Evolutionary conservation across 2,888 invertebrate genomes (phyloP), one percentile per base, ranked within the genome.

Genomic region (Rhingia rostrata): DNA sequence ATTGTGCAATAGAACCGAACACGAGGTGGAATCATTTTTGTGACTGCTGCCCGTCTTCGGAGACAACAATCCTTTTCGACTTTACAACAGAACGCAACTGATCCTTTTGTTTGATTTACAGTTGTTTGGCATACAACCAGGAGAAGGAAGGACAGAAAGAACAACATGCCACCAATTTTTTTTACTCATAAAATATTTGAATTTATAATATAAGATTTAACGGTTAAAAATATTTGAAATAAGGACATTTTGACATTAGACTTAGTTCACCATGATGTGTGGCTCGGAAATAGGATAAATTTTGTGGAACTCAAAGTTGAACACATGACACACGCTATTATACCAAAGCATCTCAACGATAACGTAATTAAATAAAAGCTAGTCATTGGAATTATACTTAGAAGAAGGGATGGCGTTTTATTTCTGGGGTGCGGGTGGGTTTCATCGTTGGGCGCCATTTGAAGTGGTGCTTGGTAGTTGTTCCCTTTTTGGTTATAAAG

Each of bases 311-410:
- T 43, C 6, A 64, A 81, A 67, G 56, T 39, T 39, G 7, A 37
- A 14, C 39, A 64, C 14, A 66, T 56, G 12, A 14, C 61, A 64
- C 43, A 60, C 73, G 83, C 79, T 83, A 79, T 79, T 79, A 79
- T 79, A 79, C 73, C 83, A 83, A 83, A 79, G 56, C 79, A 78
- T 73, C 22, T 78, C 61, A 63, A 79, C 61, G 78, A 79, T 79
- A 39, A 74, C 67, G 56, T 51, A 51, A 77, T 64, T 51, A 63
- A 49, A 67, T 43, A 37, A 30, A 63, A 30, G 12, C 51, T 79
- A 83, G 79, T 83, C 73, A 63, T 67, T 78, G 45, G 30, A 73
- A n/a, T 43, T 43, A 22, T 12, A 43, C 22, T 22, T 22, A 49
- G 22, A 49, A 49, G 22, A 7, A 22, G 4, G 41, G 49, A 6